Evolutionary conservation across 2,888 invertebrate genomes (phyloP).

Genomic region (Conops quadrifasciatus): DNA sequence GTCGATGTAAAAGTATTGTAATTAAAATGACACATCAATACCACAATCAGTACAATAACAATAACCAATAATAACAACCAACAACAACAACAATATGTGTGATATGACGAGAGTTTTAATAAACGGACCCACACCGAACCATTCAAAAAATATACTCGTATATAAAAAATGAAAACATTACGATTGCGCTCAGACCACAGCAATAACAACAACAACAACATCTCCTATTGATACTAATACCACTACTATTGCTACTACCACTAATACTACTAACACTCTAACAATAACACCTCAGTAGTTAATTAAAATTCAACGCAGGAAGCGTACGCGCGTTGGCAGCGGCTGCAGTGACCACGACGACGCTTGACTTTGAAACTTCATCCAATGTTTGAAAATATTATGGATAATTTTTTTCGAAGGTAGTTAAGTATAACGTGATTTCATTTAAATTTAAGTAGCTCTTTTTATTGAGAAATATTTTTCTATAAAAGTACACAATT

Average conservation of each 20-base stretch:
- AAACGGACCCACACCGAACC: neutral
- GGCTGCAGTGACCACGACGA: neutral
- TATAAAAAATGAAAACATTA: neutral
- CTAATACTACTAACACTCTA: neutral
- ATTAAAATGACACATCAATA: neutral
- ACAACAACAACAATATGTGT: constrained; percentile 15
- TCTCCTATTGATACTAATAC: neutral
- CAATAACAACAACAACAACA: constrained; percentile 15
- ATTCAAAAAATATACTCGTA: neutral
- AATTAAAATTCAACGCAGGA: constrained; percentile 36
- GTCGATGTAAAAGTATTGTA: too few relatives aligned
- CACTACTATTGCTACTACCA: neutral
- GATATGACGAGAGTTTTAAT: neutral
- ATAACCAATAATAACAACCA: constrained; percentile 6
- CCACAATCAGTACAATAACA: neutral
- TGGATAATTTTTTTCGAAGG: neutral
- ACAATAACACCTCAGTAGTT: neutral
- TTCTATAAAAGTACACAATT: neutral
- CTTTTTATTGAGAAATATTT: neutral
- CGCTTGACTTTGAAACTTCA: constrained; percentile 19
- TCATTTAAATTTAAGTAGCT: neutral
- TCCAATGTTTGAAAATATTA: constrained; percentile 4
- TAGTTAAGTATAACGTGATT: neutral
- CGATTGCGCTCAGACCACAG: constrained; percentile 24
- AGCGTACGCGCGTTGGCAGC: neutral